A percentile compares a stretch with the other conserved stretches of the same genome.
phyloP scores from a whole-genome alignment of 1,140 invertebrate species.

The Drosophila parvula region DNA sequence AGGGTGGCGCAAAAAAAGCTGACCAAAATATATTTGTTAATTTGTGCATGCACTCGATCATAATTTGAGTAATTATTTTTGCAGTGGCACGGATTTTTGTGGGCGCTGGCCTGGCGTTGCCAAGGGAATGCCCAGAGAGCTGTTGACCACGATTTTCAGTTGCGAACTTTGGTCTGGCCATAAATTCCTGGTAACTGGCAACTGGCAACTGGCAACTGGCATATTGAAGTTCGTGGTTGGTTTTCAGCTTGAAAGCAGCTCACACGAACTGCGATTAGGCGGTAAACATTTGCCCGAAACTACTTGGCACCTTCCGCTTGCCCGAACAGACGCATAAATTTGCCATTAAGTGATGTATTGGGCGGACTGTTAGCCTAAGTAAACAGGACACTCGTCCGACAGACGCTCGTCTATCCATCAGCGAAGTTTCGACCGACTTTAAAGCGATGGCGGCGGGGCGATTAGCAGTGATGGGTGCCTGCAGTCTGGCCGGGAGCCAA shows the following conservation, averaged over 20 bases:
- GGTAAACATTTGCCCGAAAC: too few species aligned
- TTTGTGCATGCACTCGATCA: slow-evolving; percentile 61
- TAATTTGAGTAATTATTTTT: slow-evolving; percentile 72
- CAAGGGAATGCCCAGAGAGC: slow-evolving; percentile 18
- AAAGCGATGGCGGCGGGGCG: slow-evolving; percentile 13
- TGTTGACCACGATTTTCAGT: slow-evolving; percentile 22
- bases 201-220: not conserved
- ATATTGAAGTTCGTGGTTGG: not conserved
- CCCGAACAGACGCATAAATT: slow-evolving; percentile 68
- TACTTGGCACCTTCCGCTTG: slow-evolving; percentile 46
- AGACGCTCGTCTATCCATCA: slow-evolving; percentile 23
- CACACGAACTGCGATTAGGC: slow-evolving; percentile 22
- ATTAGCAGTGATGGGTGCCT: slow-evolving; percentile 20
- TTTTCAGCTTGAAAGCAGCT: slow-evolving; percentile 6
- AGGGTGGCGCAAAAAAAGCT: slow-evolving; percentile 4
- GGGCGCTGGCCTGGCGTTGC: slow-evolving; percentile 4
- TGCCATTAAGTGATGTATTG: slow-evolving; percentile 66
- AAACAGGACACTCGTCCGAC: slow-evolving; percentile 48
- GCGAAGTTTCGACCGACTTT: slow-evolving; percentile 35
- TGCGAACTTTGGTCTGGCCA: slow-evolving; percentile 11
- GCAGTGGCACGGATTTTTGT: slow-evolving; percentile 24
- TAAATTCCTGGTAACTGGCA: slow-evolving; percentile 17
- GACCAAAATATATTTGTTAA: slow-evolving; percentile 55
- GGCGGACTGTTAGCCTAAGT: slow-evolving; percentile 41
- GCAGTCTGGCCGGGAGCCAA: slow-evolving; percentile 22